Conservation (phyloP, 2,113 vertebrate species). For the Rhegmatorhina hoffmannsi region DNA sequence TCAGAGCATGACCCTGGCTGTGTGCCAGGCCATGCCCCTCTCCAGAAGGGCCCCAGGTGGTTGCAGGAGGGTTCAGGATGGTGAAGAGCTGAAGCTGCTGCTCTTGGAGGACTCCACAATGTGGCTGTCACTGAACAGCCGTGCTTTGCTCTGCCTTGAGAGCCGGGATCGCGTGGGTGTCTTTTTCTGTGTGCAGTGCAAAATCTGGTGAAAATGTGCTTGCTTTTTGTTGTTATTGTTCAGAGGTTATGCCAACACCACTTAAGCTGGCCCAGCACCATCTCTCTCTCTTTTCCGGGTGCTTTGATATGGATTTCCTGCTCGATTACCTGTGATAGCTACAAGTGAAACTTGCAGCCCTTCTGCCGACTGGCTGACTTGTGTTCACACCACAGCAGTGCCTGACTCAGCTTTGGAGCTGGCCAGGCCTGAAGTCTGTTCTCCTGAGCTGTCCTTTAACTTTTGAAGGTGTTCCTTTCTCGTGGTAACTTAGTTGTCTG, state of each 20-base stretch:
- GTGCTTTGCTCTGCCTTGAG: not conserved
- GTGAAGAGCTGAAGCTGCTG: not conserved
- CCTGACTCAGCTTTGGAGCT: not conserved
- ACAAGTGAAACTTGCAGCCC: not conserved
- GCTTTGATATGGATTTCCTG: not conserved
- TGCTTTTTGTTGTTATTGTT: not conserved
- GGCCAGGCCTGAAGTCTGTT: not conserved
- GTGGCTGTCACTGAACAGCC: not conserved
- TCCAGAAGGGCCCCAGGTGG: accelerated
- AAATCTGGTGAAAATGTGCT: not conserved
- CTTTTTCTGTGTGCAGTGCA: not conserved
- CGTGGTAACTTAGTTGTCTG: not conserved
- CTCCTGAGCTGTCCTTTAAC: not conserved
- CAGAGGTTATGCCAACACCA: not conserved
- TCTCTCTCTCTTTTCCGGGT: not conserved
- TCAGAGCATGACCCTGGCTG: not conserved
- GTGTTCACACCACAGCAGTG: accelerated
- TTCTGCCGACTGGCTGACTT: not conserved
- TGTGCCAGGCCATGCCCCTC: not conserved
- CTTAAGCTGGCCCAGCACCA: not conserved
- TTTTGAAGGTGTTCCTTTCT: not conserved
- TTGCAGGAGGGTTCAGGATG: not conserved
- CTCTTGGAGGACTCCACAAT: not conserved
- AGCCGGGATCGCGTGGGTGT: accelerated
- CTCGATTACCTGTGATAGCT: not conserved